phyloP scores from a whole-genome alignment of 2,888 invertebrate genomes.

The Fabriciana adippe region DNA sequence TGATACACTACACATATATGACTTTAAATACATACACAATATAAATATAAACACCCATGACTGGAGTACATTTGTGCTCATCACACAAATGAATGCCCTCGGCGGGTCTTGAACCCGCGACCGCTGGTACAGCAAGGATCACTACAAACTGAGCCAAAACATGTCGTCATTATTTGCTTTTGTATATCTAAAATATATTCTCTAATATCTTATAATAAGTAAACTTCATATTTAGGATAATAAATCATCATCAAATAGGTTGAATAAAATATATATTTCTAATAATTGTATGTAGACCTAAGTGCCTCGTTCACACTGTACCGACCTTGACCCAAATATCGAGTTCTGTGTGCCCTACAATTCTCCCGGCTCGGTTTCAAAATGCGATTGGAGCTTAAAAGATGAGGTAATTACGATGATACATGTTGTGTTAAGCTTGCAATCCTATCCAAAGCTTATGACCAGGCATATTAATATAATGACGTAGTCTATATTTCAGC shows the following conservation, averaged over 20 bases:
- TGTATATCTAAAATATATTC: no score
- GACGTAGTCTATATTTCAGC: no score
- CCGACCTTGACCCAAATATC: conserved; percentile 34
- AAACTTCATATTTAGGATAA: background rate
- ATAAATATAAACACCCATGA: no score
- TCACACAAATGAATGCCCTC: no score
- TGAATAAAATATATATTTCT: conserved; percentile 9
- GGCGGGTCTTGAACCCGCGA: no score
- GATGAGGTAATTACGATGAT: conserved; percentile 9
- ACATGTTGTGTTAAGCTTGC: conserved; percentile 4
- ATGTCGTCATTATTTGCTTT: no score
- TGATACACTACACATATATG: no score
- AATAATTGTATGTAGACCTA: conserved; percentile 21
- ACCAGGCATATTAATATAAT: background rate
- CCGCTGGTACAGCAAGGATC: no score
- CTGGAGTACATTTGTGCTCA: no score
- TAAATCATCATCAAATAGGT: conserved; percentile 8
- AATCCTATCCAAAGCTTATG: background rate
- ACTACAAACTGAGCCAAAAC: no score
- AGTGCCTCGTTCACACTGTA: conserved; percentile 16
- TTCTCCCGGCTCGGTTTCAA: conserved; percentile 8
- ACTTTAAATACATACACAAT: no score
- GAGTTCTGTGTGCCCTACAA: conserved; percentile 23
- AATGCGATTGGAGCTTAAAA: conserved; percentile 8
- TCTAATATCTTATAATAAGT: no score